A percentile compares a stretch with the other conserved stretches of the same genome.
Evolutionary conservation across 2,888 invertebrate species (phyloP).

Genomic region (Adineta ricciae): DNA sequence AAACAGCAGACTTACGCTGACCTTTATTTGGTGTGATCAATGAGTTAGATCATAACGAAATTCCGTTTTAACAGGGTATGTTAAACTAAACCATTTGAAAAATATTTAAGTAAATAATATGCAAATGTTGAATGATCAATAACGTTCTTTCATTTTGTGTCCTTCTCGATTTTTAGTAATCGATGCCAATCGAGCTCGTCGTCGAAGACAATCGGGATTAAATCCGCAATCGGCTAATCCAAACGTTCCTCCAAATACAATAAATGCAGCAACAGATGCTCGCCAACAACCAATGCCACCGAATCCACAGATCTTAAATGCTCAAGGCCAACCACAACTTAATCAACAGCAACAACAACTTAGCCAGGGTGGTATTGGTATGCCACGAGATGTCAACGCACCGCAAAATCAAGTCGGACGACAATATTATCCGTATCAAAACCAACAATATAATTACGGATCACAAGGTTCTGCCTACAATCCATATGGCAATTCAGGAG

Average conservation of each 20-base stretch:
- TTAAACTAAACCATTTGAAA: neutral
- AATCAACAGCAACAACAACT: too few relatives aligned
- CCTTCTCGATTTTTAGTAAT: neutral
- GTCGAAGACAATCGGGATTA: neutral
- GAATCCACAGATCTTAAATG: neutral
- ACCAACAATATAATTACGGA: neutral
- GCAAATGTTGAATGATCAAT: neutral
- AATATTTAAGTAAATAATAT: neutral
- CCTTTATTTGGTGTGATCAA: neutral
- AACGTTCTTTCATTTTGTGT: neutral
- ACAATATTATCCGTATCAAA: neutral
- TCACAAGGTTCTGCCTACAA: neutral
- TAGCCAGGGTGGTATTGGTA: neutral
- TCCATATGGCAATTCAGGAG: neutral
- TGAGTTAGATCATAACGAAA: neutral
- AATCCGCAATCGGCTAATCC: neutral
- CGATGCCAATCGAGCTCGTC: constrained; percentile 6
- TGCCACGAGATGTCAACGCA: neutral
- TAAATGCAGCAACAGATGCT: neutral
- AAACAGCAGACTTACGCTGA: neutral
- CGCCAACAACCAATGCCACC: neutral
- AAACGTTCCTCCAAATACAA: neutral
- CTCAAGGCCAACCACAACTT: neutral
- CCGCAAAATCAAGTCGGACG: neutral
- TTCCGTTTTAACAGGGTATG: neutral